Conservation (phyloP, 2,888 invertebrate species). For the Troides helena region DNA sequence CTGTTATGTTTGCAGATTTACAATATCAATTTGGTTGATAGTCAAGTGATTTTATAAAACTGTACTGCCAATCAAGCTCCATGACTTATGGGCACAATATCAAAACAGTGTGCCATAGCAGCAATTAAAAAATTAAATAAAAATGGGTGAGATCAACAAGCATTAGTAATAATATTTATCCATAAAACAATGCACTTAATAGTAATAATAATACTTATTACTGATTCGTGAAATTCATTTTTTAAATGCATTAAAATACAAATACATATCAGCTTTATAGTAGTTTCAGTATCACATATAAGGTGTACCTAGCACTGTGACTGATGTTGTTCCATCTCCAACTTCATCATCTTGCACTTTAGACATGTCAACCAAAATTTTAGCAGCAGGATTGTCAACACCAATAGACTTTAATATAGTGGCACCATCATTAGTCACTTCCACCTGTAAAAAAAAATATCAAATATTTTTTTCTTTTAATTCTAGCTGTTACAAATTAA, state of each 20-base stretch:
- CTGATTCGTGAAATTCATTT: too few species aligned
- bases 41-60: too few species aligned
- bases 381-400: conserved; percentile 99
- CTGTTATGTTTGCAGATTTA: too few species aligned
- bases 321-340: conserved; percentile 99
- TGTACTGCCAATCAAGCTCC: too few species aligned
- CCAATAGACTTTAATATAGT: conserved; percentile 98
- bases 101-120: too few species aligned
- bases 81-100: too few species aligned
- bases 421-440: conserved; percentile 99
- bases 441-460: conserved; percentile 81
- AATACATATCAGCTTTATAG: conserved; percentile 1
- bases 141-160: too few species aligned
- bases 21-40: too few species aligned
- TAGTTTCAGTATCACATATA: not conserved
- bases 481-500: not conserved
- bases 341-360: conserved; percentile 99
- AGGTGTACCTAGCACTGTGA: conserved; percentile 89
- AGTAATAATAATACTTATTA: too few species aligned
- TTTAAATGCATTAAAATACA: not conserved
- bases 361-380: conserved; percentile 99
- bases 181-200: too few species aligned
- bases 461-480: not conserved
- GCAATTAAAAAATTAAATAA: too few species aligned
- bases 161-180: too few species aligned